phyloP scores from a whole-genome alignment of 1,140 invertebrate species.

The Diabrotica virgifera region DNA sequence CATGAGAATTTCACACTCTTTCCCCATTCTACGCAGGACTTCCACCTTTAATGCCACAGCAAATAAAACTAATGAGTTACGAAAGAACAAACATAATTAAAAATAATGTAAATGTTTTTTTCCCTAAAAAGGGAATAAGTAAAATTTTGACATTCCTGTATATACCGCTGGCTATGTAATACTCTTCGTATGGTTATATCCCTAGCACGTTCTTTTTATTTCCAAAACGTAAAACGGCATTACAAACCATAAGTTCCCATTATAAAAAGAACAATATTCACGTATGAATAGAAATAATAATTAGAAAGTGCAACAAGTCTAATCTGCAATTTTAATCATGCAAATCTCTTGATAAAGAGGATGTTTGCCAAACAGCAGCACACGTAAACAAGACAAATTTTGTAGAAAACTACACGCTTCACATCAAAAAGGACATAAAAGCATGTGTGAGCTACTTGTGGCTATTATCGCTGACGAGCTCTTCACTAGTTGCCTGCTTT shows the following conservation, averaged over 20 bases:
- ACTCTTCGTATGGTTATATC: not conserved
- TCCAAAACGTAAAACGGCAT: not conserved
- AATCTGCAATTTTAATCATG: slow-evolving; percentile 24
- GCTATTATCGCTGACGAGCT: slow-evolving; percentile 44
- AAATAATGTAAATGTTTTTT: too few relatives aligned
- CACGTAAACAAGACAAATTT: slow-evolving; percentile 45
- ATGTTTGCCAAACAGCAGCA: slow-evolving; percentile 25
- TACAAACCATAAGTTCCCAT: not conserved
- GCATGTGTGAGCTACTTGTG: slow-evolving; percentile 45
- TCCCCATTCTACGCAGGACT: too few relatives aligned
- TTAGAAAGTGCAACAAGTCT: slow-evolving; percentile 23
- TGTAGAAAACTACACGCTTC: slow-evolving; percentile 44
- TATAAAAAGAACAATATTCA: slow-evolving; percentile 5
- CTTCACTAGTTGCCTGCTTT: slow-evolving; percentile 41
- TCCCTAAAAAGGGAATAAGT: too few relatives aligned
- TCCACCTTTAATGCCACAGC: too few relatives aligned
- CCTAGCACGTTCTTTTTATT: not conserved
- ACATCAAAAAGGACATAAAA: slow-evolving; percentile 45
- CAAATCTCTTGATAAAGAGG: slow-evolving; percentile 18
- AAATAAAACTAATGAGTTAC: too few relatives aligned
- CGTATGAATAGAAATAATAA: slow-evolving; percentile 7
- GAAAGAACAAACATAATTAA: too few relatives aligned
- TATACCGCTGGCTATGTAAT: too few relatives aligned
- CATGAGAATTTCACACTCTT: too few relatives aligned
- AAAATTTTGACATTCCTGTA: too few relatives aligned